Base-by-base conservation (phyloP, 37 sponge, comb jelly and placozoan species). In the Axinella damicornis region DNA sequence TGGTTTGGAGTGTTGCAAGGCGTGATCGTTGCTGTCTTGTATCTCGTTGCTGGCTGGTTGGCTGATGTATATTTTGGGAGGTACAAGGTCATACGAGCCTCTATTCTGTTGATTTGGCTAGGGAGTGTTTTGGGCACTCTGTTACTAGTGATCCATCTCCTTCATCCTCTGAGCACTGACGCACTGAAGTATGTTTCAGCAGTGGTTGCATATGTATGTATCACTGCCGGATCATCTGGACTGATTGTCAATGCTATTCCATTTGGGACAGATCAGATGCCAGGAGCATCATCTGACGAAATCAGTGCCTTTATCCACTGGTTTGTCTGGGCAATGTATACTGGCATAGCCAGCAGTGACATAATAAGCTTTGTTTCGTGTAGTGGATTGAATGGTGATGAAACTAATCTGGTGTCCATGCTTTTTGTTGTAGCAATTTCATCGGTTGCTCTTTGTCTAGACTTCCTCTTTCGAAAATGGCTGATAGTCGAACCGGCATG, bases 271-370 rank as follows among this genome's bases (percentile, higher is more conserved):
- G 89, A 83, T 57, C 89, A 89, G 55, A 46, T 89, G 65, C 40
- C 20, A 22, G 77, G 70, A 16, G 83, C 89, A 21, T 69, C 73
- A 17, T 41, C 60, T 57, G 65, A 66, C 0, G 78, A 76, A 30
- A n/a, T 83, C 5, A 83, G 83, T 57, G 69, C 89, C 11, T 89
- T 59, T 70, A 69, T 89, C 65, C 68, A 83, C 84, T 83, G 83
- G 84, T 83, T 75, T 41, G 86, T 73, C 54, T 89, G 79, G 79
- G 66, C 78, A 25, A 66, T 60, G 53, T 83, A 70, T 27, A 35
- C 74, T 34, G 83, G 79, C 22, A 57, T 76, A 46, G 46, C 46
- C 46, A 46, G 46, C 9, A 9, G 46, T 9, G 4, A 46, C 46
- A 46, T 46, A 9, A 9, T 46, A 9, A 46, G 9, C 46, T 46